Evolutionary conservation across 2,797 vertebrate genomes (phyloP).

Genomic region (Coreius guichenoti): DNA sequence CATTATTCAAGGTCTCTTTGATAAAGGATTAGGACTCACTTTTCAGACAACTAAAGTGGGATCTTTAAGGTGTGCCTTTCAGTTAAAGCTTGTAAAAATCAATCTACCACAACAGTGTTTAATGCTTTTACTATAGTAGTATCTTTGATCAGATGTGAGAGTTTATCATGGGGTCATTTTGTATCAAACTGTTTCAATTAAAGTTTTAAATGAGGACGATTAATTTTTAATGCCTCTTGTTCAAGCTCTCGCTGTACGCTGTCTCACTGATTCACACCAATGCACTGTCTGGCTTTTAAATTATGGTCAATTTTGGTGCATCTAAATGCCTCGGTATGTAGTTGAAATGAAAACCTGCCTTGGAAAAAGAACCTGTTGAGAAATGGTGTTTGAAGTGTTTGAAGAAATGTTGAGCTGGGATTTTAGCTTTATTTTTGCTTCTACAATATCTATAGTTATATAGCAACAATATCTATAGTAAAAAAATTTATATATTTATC

Average conservation of each 20-base stretch:
- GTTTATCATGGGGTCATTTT: constrained; percentile 52
- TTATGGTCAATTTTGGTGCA: constrained; percentile 3
- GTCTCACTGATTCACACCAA: constrained; percentile 7
- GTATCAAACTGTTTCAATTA: constrained; percentile 53
- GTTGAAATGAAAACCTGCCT: constrained; percentile 10
- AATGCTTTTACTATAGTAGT: background rate
- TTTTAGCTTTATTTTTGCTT: background rate
- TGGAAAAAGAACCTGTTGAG: constrained; percentile 1
- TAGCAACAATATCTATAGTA: no score
- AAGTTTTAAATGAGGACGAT: constrained; percentile 45
- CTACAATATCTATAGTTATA: background rate
- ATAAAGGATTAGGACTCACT: constrained; percentile 1
- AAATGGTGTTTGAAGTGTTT: background rate
- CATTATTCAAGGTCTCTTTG: constrained; percentile 16
- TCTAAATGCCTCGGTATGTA: background rate
- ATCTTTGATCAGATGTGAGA: constrained; percentile 28
- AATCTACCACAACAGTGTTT: background rate
- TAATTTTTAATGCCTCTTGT: constrained; percentile 51
- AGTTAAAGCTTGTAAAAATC: constrained; percentile 7
- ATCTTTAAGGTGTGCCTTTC: constrained; percentile 1
- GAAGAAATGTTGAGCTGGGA: background rate
- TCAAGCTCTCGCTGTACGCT: background rate
- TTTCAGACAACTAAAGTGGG: background rate
- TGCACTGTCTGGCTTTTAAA: background rate
- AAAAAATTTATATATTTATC: no score